Base-by-base conservation (phyloP, 1,140 invertebrate species). In the Bombyx mandarina region DNA sequence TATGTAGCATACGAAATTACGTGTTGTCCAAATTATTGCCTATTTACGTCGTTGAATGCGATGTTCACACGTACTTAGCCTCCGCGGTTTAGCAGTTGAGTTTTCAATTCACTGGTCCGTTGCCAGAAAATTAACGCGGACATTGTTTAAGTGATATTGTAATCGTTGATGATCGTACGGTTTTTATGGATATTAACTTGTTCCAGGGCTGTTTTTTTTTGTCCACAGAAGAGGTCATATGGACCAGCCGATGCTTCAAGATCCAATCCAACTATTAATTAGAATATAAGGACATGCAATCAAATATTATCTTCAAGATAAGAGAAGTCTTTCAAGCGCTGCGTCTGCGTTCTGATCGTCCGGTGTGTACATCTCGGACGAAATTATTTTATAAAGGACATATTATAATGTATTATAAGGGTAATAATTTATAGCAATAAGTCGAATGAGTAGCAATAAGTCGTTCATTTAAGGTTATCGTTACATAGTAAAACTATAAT, bases 1-100 rank as follows among this genome's bases (percentile, higher is more conserved):
- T 42, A 54, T 54, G 43, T 43, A 44, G 52, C 52, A 54, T 44
- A 43, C 44, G 52, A 54, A 44, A 54, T 54, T 45, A 54, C 52
- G 52, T 10, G 42, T 8, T 43, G 9, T 43, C 43, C 10, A 44
- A 54, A 54, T 54, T 43, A 54, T 54, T 43, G 52, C 18, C 3
- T 12, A 43, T 43, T 44, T 8, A 43, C 18, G 43, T 44, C 18
- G 52, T 43, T 54, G 8, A 43, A 43, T 43, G 26, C 48, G 52
- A 42, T 43, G 43, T 54, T 43, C 43, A 54, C 52, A 45, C 52
- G 52, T 54, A 54, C 45, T 12, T 47, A 47, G 7, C 2, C 26
- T 35, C 26, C 4, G 26, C 26, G 26, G 48, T 50, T 50, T 50
- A 26, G 12, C 12, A 22, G 12, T 50, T 50, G 26, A 22, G 48